Percentiles rank a stretch among this genome's conserved stretches.
phyloP scores from a whole-genome alignment of 2,797 vertebrate genomes.

The Chiloscyllium punctatum region DNA sequence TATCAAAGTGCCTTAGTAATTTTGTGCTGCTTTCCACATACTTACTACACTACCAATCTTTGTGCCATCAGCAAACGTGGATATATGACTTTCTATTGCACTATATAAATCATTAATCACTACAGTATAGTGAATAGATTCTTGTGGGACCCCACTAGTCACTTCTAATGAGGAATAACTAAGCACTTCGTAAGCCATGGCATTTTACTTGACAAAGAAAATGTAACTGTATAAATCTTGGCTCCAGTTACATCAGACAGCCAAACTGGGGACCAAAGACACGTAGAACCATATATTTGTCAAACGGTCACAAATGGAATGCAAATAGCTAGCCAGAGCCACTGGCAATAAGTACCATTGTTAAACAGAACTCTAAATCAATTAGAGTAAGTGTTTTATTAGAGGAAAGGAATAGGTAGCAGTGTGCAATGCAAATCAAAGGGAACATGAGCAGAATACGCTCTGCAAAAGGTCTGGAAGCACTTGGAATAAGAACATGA shows the following conservation, averaged over 20 bases:
- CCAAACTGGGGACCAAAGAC: not conserved
- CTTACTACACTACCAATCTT: not conserved
- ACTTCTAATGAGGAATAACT: not conserved
- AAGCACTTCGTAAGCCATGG: not conserved
- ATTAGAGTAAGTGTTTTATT: not conserved
- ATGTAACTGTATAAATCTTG: not conserved
- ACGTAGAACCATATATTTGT: not conserved
- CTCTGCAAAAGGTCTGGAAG: not conserved
- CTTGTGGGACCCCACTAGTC: not conserved
- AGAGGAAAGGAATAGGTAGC: not conserved
- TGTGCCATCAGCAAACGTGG: not conserved
- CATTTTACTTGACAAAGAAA: not conserved
- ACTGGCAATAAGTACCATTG: not conserved
- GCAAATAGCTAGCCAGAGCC: not conserved
- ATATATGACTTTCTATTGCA: not conserved
- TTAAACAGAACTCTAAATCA: slow-evolving; percentile 6
- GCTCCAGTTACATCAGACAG: not conserved
- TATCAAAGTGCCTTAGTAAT: not conserved
- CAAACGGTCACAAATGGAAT: not conserved
- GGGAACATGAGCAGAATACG: not conserved
- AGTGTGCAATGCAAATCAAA: not conserved
- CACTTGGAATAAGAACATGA: not conserved
- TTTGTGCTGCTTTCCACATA: not conserved
- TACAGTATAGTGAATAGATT: not conserved
- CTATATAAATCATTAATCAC: not conserved